Evolutionary conservation across 2,888 invertebrate species (phyloP).

Genomic region (Aleiodes alternator): DNA sequence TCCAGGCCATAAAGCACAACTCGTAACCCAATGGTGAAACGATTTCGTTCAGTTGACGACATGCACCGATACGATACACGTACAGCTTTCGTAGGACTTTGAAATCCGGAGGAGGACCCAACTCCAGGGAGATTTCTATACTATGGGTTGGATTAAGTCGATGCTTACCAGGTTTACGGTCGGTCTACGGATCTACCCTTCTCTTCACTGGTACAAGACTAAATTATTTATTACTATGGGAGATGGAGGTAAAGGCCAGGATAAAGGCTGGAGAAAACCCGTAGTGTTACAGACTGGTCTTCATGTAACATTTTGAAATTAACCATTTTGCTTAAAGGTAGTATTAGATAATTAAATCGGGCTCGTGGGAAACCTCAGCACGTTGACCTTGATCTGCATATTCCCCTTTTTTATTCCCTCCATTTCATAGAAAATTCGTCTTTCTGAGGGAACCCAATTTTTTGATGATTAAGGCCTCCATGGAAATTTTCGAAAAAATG

Average conservation of each 20-base stretch:
- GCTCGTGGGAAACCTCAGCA: no score
- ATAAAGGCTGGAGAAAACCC: conserved; percentile 46
- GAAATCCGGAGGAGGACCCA: conserved; percentile 21
- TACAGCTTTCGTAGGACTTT: conserved; percentile 37
- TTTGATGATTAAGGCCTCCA: no score
- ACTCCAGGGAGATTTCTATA: conserved; percentile 26
- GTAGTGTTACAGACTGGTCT: conserved; percentile 42
- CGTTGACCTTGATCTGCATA: no score
- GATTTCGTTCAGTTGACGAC: conserved; percentile 50
- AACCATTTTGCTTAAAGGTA: conserved; percentile 51
- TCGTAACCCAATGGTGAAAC: conserved; percentile 55
- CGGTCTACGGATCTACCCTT: conserved; percentile 27
- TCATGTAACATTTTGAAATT: conserved; percentile 51
- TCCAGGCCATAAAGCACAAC: conserved; percentile 50
- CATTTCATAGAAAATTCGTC: no score
- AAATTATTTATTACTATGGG: conserved; percentile 57
- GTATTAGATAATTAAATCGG: no score
- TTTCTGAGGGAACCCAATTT: no score
- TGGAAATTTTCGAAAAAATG: no score
- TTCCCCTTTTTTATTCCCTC: no score
- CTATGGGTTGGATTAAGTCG: conserved; percentile 46
- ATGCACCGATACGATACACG: conserved; percentile 38
- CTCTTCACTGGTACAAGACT: conserved; percentile 49
- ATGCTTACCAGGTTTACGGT: conserved; percentile 30
- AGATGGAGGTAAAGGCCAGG: conserved; percentile 47